Base-by-base conservation (phyloP, 2,797 vertebrate genomes). In the Pseudopleuronectes americanus region DNA sequence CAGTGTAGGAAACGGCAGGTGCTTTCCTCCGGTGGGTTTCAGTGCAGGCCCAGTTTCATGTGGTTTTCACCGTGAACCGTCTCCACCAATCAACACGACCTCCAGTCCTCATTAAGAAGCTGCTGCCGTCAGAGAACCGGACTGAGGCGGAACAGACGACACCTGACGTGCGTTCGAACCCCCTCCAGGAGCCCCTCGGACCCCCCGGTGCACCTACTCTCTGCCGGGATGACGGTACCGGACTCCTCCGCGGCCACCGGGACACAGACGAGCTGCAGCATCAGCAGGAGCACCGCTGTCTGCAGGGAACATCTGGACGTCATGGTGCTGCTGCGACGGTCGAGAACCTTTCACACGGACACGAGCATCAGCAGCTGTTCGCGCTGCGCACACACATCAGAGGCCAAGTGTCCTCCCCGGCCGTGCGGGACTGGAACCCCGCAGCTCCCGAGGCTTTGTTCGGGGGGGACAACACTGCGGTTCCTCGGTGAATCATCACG, bases 221-320 rank as follows among this genome's bases (percentile, higher is more conserved):
- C 96, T 12, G 96, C 95, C 64, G 96, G 96, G 65, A 97, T 96
- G 70, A 95, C 93, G 7, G 95, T 96, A 81, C 96, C 96, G 0
- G 91, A 74, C 79, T 95, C 95, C 73, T 93, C 93, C 23, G 95
- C 93, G 41, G 77, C 74, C 24, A 90, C 89, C 63, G 91, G 87
- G 4, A 76, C 14, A 54, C 90, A 87, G 17, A 95, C 64, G 2
- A 95, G 83, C 81, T 92, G 93, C 6, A 89, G 53, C 77, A 90
- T 74, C 45, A 95, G 48, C 0, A 95, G 76, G 57, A 95, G 84
- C 89, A 87, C 65, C 77, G 89, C 81, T 41, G 84, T 77, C 68
- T 91, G 90, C 63, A 90, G 14, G 6, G 3, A 26, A 2, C 89
- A 84, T 19, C 75, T 67, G 67, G 87, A 89, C 65, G 83, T 81